phyloP scores from a whole-genome alignment of 2,797 vertebrate species.

The Acanthiza pusilla region DNA sequence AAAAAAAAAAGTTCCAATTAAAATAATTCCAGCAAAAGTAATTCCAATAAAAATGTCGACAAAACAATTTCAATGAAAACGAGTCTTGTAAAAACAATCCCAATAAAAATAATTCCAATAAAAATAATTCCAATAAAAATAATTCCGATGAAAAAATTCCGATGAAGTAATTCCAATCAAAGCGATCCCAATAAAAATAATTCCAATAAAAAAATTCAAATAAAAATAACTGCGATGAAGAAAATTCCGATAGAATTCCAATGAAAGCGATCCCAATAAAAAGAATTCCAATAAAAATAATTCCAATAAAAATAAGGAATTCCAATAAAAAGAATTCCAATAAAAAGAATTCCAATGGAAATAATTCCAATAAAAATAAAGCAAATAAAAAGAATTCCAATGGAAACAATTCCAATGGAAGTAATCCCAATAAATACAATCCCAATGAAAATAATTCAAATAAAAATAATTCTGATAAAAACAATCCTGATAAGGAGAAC shows the following conservation, averaged over 20 bases:
- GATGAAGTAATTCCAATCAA: too few species aligned
- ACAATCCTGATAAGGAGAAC: too few species aligned
- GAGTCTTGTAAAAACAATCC: not conserved
- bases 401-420: too few species aligned
- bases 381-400: too few species aligned
- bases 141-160: not conserved
- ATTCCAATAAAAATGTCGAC: not conserved
- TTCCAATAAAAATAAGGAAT: too few species aligned
- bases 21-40: not conserved
- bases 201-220: not conserved
- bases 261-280: not conserved
- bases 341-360: too few species aligned
- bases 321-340: not conserved
- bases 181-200: not conserved
- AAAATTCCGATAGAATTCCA: not conserved
- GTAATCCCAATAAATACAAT: too few species aligned
- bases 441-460: too few species aligned
- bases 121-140: not conserved
- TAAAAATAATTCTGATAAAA: too few species aligned
- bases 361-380: too few species aligned
- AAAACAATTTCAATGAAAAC: too few species aligned
- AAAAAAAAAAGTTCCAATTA: not conserved
- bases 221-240: not conserved
- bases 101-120: not conserved
- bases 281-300: not conserved